phyloP scores from a whole-genome alignment of 2,888 invertebrate genomes.

The Lasioglossum calceatum region DNA sequence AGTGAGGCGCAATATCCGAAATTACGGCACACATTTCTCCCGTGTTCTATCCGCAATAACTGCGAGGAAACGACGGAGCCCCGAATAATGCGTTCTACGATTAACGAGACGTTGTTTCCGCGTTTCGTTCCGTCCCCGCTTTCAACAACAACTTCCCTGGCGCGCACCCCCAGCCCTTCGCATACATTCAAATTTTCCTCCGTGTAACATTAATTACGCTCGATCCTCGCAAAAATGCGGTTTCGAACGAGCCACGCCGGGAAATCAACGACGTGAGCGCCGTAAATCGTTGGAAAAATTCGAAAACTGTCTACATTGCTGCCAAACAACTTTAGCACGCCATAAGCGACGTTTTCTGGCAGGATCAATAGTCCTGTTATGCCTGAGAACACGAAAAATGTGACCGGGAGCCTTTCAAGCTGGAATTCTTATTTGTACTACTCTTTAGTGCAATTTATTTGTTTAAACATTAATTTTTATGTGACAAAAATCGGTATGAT shows the following conservation, averaged over 20 bases:
- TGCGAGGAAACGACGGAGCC: conserved; percentile 52
- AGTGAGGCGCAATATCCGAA: conserved; percentile 65
- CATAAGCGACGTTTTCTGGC: background rate
- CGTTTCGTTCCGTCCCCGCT: conserved; percentile 36
- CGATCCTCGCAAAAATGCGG: conserved; percentile 5
- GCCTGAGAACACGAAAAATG: background rate
- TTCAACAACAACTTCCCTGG: conserved; percentile 15
- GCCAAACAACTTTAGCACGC: background rate
- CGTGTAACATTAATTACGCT: conserved; percentile 30
- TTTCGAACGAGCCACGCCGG: background rate
- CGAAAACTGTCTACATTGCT: background rate
- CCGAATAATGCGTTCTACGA: conserved; percentile 52
- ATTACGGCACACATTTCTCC: conserved; percentile 60
- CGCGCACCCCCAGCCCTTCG: background rate
- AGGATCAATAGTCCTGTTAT: background rate
- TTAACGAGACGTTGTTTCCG: conserved; percentile 60
- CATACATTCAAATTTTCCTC: conserved; percentile 17
- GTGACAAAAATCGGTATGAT: too few species aligned
- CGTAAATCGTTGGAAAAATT: conserved; percentile 5
- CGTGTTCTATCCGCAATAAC: conserved; percentile 52
- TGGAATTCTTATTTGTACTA: background rate
- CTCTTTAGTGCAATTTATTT: fast-evolving
- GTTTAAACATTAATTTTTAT: background rate
- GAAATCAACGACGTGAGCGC: background rate
- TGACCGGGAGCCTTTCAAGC: background rate